Evolutionary conservation across 2,113 vertebrate genomes (phyloP).

Genomic region (Oryzias woworae): DNA sequence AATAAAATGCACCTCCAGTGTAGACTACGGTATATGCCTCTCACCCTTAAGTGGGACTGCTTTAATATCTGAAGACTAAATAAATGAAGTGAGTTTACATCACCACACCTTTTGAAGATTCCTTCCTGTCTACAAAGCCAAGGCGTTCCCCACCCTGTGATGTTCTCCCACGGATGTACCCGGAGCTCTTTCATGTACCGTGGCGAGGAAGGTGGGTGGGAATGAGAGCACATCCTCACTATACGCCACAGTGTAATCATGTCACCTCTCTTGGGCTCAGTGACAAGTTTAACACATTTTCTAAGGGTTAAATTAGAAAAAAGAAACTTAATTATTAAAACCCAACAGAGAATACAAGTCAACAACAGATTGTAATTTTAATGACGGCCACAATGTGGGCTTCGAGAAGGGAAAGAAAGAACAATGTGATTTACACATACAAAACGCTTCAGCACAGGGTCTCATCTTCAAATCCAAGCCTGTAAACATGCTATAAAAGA

Average conservation of each 20-base stretch:
- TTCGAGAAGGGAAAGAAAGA: not conserved
- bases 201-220: constrained; percentile 14
- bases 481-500: not conserved
- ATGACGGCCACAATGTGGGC: not conserved
- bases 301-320: constrained; percentile 7
- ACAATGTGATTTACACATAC: not conserved
- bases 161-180: constrained; percentile 32
- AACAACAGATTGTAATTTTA: not conserved
- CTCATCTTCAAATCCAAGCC: not conserved
- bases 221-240: constrained; percentile 19
- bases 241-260: constrained; percentile 10
- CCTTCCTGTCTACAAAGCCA: constrained; percentile 42
- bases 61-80: constrained; percentile 75
- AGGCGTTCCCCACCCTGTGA: constrained; percentile 18
- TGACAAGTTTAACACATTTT: constrained; percentile 12
- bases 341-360: not conserved
- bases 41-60: constrained; percentile 35
- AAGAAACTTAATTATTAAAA: constrained; percentile 4
- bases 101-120: constrained; percentile 41
- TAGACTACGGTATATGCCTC: constrained; percentile 40
- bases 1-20: constrained; percentile 54
- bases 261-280: constrained; percentile 22
- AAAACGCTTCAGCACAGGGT: not conserved
- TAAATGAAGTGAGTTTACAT: constrained; percentile 71
- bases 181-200: constrained; percentile 35